Evolutionary conservation across 2,797 vertebrate genomes (phyloP).

Genomic region (Mustela erminea): DNA sequence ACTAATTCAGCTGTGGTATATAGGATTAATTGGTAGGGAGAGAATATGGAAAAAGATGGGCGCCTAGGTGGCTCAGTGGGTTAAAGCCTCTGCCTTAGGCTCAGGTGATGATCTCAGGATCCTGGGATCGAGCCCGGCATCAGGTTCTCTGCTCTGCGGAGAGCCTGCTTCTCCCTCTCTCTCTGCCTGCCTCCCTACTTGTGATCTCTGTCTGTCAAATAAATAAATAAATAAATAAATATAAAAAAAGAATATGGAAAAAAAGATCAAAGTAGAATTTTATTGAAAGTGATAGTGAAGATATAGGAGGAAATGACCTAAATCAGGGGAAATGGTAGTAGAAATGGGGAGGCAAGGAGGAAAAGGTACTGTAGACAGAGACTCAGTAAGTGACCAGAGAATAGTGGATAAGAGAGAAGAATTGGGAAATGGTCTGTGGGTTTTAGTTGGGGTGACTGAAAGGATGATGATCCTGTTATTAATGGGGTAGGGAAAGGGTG

Average conservation of each 20-base stretch:
- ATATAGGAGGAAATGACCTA: not conserved
- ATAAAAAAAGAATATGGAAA: not conserved
- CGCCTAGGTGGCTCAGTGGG: too few relatives aligned
- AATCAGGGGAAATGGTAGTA: not conserved
- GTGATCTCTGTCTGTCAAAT: too few relatives aligned
- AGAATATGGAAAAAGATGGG: not conserved
- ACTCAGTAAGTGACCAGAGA: not conserved
- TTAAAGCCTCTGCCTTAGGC: too few relatives aligned
- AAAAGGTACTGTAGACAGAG: conserved; percentile 29
- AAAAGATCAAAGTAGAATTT: conserved; percentile 40
- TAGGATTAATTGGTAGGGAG: not conserved
- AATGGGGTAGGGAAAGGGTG: not conserved
- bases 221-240: too few relatives aligned
- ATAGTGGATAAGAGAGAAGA: not conserved
- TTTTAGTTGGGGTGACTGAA: not conserved
- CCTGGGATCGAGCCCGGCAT: too few relatives aligned
- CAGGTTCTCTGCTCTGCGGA: too few relatives aligned
- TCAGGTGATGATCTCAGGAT: too few relatives aligned
- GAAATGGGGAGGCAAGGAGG: not conserved
- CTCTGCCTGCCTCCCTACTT: too few relatives aligned
- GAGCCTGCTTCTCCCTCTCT: too few relatives aligned
- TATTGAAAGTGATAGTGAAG: not conserved
- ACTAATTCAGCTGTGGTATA: not conserved
- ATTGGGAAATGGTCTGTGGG: not conserved
- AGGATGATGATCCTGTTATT: not conserved